Evolutionary conservation across 1,140 invertebrate species (phyloP).

Genomic region (Grapholita molesta): DNA sequence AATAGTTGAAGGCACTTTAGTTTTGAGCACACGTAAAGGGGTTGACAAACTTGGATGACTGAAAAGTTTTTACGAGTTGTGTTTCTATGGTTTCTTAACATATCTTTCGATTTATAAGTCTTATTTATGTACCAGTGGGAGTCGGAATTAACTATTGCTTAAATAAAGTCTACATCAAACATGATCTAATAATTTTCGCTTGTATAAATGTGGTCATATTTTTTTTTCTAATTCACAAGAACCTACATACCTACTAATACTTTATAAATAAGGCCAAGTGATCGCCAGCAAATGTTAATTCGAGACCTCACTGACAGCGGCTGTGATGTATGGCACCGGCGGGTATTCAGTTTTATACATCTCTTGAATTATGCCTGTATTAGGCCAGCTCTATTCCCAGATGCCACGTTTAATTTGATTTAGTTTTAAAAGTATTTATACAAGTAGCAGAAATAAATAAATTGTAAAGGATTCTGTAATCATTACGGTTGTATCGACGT

Average conservation of each 20-base stretch:
- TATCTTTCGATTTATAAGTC: not conserved
- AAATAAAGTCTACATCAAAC: too few relatives aligned
- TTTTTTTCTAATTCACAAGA: too few relatives aligned
- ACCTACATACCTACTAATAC: not conserved
- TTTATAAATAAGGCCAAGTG: not conserved
- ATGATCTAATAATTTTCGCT: too few relatives aligned
- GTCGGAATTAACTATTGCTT: too few relatives aligned
- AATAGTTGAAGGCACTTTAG: not conserved
- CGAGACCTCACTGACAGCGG: not conserved
- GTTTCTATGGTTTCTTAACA: not conserved
- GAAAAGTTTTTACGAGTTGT: not conserved
- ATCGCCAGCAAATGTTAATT: constrained; percentile 7
- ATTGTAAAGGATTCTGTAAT: too few relatives aligned
- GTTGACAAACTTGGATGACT: constrained; percentile 3
- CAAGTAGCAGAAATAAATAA: not conserved
- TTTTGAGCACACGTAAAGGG: not conserved
- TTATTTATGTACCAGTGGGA: not conserved
- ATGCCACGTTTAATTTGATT: not conserved
- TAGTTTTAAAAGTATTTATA: not conserved
- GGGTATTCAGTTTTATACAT: constrained; percentile 12
- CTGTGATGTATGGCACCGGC: constrained; percentile 1
- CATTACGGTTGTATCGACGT: too few relatives aligned
- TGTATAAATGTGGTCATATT: too few relatives aligned
- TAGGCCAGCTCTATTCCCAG: constrained; percentile 1
- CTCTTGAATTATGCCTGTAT: constrained; percentile 7